Conservation (phyloP, 2,888 invertebrate genomes). For the Ennomos erosarius region DNA sequence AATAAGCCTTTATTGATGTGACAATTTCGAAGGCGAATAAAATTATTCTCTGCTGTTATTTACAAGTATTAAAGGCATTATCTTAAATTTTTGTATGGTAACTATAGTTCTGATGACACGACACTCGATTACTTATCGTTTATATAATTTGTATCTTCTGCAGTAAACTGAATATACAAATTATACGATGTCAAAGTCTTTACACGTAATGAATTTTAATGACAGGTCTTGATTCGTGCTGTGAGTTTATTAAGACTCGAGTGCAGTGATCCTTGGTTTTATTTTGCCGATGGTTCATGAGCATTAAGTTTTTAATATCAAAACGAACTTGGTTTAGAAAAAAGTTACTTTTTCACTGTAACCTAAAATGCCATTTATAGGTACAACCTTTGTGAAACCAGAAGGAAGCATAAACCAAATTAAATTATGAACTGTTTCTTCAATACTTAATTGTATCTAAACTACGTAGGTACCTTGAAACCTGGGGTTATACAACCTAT, state of each 20-base stretch:
- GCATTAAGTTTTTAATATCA: no score
- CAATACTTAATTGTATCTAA: no score
- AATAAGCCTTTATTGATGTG: conserved; percentile 25
- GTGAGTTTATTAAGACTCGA: conserved; percentile 1
- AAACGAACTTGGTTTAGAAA: no score
- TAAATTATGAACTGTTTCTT: no score
- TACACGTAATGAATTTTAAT: conserved; percentile 24
- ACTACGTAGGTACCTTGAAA: no score
- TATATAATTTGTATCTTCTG: conserved; percentile 2
- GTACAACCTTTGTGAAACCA: no score
- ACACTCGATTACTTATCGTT: conserved; percentile 12
- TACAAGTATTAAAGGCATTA: conserved; percentile 10
- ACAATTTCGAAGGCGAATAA: conserved; percentile 14
- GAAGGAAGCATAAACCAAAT: no score
- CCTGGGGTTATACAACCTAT: no score
- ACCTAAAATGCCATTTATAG: no score
- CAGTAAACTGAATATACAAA: conserved; percentile 11
- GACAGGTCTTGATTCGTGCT: conserved; percentile 2
- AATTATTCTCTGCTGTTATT: conserved; percentile 18
- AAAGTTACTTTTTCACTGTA: no score
- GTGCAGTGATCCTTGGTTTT: no score
- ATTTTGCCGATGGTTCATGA: no score
- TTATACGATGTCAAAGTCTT: conserved; percentile 15
- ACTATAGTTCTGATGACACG: conserved; percentile 8
- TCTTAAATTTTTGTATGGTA: conserved; percentile 13